Evolutionary conservation across 2,113 vertebrate species (phyloP), one percentile per base, ranked within the genome.

Genomic region (Pituophis catenifer): DNA sequence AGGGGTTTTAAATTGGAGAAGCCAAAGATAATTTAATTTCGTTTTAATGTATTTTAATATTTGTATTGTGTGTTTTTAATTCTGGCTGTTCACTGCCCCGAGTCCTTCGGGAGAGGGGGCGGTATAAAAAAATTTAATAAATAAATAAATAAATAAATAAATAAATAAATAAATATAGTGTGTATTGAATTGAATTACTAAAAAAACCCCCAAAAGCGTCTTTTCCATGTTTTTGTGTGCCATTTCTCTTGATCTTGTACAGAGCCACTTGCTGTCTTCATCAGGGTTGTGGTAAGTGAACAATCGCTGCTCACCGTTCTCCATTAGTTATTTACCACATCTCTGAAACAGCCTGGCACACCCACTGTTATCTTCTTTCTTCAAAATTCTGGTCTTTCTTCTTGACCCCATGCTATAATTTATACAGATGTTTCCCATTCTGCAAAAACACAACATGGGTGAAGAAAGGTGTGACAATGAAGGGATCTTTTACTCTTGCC

Each of bases 271-370:
- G 29, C 53, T 94, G 93, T 87, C n/a, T 23, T 48, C 1, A 0
- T n/a, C 87, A 0, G 15, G 53, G 15, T 53, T 89, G 29, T 55
- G 70, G 59, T 19, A 75, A 62, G 38, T 58, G 55, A 50, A 15
- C 57, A 48, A 44, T 50, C 92, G 29, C 33, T 81, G 53, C 93
- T 55, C 89, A 48, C 38, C 94, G 90, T 93, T 81, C 62, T 75
- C 21, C 70, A 81, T 81, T 21, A 38, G 33, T 81, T 81, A 81
- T 81, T 81, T 38, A 81, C 70, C n/a, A 75, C 13, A 33, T 75
- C n/a, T 38, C n/a, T 19, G 70, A 75, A 75, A 75, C 1, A 75
- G 70, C 15, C 5, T 75, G n/a, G 70, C 70, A 75, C 3, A 33
- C 65, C 65, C n/a, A 75, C 12, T 33, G 13, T 75, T 75, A 33